Evolutionary conservation across 2,888 invertebrate genomes (phyloP).

Genomic region (Blastobasis lacticolella): DNA sequence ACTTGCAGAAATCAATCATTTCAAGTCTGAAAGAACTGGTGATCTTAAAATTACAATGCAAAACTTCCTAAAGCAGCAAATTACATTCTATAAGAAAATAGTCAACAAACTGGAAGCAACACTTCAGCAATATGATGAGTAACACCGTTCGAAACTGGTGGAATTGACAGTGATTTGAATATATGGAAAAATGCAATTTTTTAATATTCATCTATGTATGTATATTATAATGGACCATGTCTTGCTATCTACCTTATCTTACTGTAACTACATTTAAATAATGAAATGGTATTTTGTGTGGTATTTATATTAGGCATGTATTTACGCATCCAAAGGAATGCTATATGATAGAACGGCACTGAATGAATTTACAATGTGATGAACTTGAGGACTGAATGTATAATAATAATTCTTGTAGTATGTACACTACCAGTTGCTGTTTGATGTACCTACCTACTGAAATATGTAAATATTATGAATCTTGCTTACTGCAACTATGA

Average conservation of each 20-base stretch:
- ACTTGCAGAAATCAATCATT: constrained; percentile 95
- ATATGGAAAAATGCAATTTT: not conserved
- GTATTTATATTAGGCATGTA: constrained; percentile 7
- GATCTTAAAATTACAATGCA: constrained; percentile 92
- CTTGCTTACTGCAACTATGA: constrained; percentile 41
- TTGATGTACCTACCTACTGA: constrained; percentile 20
- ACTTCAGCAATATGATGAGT: constrained; percentile 65
- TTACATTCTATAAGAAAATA: constrained; percentile 91
- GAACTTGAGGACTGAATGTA: constrained; percentile 55
- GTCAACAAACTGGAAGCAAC: constrained; percentile 80
- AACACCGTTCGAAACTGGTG: constrained; percentile 12
- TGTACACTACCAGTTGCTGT: constrained; percentile 9
- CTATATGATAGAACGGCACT: constrained; percentile 25
- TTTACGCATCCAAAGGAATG: constrained; percentile 46
- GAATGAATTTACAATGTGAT: constrained; percentile 57
- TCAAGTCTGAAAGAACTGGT: constrained; percentile 88
- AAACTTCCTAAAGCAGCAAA: constrained; percentile 89
- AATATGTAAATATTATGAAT: constrained; percentile 43
- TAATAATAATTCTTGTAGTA: constrained; percentile 18
- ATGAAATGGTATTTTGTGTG: constrained; percentile 12
- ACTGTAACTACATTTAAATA: constrained; percentile 7
- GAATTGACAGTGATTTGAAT: no score
- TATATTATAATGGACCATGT: constrained; percentile 6
- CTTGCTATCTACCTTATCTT: constrained; percentile 8
- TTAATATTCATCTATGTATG: no score